phyloP scores from a whole-genome alignment of 1,140 invertebrate species.

The Rhynchophorus ferrugineus region DNA sequence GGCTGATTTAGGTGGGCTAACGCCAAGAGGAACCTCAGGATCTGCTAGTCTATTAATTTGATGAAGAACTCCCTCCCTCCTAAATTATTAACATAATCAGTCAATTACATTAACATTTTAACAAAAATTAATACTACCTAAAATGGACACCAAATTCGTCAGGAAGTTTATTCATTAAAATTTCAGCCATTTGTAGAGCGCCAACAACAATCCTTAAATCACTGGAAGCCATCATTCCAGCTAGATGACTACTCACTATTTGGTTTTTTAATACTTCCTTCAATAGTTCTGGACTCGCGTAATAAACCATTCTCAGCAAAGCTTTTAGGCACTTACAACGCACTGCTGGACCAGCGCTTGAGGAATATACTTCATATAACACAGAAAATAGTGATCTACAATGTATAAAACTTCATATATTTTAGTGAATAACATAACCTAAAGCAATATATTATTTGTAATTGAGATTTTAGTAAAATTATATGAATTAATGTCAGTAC shows the following conservation, averaged over 20 bases:
- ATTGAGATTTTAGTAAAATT: no score
- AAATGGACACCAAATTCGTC: constrained; percentile 93
- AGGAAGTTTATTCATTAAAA: constrained; percentile 91
- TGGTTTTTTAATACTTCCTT: constrained; percentile 86
- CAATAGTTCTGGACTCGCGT: constrained; percentile 77
- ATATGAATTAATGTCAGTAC: no score
- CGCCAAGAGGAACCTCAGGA: constrained; percentile 52
- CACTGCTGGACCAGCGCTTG: constrained; percentile 93
- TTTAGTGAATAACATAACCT: background rate
- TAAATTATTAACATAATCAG: constrained; percentile 26
- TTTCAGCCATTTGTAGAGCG: constrained; percentile 93
- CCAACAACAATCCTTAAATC: constrained; percentile 94
- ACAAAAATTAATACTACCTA: no score
- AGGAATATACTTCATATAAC: constrained; percentile 94
- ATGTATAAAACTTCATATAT: background rate
- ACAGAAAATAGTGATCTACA: constrained; percentile 77
- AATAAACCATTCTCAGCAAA: constrained; percentile 92
- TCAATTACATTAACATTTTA: no score
- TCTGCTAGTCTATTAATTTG: constrained; percentile 76
- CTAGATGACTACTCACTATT: constrained; percentile 92
- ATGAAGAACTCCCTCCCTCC: constrained; percentile 90
- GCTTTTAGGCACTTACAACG: constrained; percentile 93
- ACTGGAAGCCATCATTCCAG: constrained; percentile 94
- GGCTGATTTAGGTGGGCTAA: constrained; percentile 50
- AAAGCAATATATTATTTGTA: no score